A percentile compares a stretch with the other conserved stretches of the same genome.
Conservation (phyloP, 2,113 vertebrate genomes). For the Thamnaconus septentrionalis region DNA sequence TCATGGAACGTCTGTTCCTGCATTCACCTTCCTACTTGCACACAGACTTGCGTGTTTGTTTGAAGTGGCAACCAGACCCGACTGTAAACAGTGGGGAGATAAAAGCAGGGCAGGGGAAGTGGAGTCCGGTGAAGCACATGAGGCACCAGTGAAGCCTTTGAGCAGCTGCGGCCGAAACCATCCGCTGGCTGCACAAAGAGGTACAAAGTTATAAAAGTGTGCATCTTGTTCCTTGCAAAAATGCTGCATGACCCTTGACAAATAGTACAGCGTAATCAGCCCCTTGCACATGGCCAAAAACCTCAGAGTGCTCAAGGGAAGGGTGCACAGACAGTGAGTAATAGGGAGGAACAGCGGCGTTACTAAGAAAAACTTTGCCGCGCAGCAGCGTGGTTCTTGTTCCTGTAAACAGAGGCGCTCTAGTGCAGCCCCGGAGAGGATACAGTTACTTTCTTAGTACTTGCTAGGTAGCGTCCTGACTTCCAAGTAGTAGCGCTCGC, state of each 20-base stretch:
- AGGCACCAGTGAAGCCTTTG: neutral
- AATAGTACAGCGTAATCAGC: constrained; percentile 3
- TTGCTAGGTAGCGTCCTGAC: constrained; percentile 26
- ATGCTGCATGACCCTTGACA: neutral
- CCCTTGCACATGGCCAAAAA: constrained; percentile 3
- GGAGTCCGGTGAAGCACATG: constrained; percentile 53
- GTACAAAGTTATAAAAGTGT: constrained; percentile 25
- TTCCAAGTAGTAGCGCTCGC: constrained; percentile 40
- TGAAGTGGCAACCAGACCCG: constrained; percentile 46
- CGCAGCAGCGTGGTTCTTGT: constrained; percentile 26
- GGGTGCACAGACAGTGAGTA: neutral
- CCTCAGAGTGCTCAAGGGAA: constrained; percentile 4
- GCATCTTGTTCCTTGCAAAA: constrained; percentile 7
- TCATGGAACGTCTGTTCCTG: neutral
- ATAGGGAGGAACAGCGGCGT: constrained; percentile 2
- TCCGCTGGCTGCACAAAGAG: constrained; percentile 17
- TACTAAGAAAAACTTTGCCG: constrained; percentile 8
- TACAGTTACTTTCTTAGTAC: constrained; percentile 59
- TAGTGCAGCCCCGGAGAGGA: constrained; percentile 30
- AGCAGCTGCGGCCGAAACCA: constrained; percentile 43
- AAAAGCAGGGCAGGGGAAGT: constrained; percentile 28
- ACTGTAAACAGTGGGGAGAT: constrained; percentile 29
- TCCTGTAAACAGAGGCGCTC: constrained; percentile 43
- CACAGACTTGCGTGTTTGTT: constrained; percentile 13
- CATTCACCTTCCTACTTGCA: constrained; percentile 19